phyloP scores from a whole-genome alignment of 2,888 invertebrate species.

The Rhagium mordax region DNA sequence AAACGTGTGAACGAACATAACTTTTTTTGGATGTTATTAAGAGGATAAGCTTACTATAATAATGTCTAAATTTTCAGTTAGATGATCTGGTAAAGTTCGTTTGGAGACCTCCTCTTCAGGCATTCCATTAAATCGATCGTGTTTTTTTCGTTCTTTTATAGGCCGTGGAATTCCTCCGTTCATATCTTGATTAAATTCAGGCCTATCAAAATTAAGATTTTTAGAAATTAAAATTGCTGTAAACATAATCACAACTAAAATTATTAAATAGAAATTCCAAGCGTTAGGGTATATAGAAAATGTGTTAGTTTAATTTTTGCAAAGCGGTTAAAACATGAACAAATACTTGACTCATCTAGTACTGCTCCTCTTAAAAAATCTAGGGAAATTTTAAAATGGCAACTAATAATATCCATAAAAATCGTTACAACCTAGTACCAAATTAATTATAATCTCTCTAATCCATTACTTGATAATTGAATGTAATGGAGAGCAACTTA shows the following conservation, averaged over 20 bases:
- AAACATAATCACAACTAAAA: constrained; percentile 43
- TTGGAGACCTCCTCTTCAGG: constrained; percentile 96
- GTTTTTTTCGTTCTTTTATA: constrained; percentile 91
- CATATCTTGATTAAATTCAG: constrained; percentile 67
- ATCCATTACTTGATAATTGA: background rate
- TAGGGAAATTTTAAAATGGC: background rate
- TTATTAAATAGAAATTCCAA: constrained; percentile 27
- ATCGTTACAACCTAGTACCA: background rate
- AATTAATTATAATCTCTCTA: background rate
- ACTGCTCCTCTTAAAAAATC: background rate
- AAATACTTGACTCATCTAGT: background rate
- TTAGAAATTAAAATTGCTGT: constrained; percentile 46
- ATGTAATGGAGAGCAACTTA: background rate
- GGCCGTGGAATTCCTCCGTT: constrained; percentile 74
- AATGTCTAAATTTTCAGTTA: constrained; percentile 95
- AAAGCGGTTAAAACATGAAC: background rate
- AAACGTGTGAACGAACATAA: background rate
- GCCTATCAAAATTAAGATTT: constrained; percentile 56
- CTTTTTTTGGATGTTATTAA: background rate
- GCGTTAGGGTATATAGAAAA: background rate
- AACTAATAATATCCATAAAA: background rate
- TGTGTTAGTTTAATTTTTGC: background rate
- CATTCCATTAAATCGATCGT: constrained; percentile 96
- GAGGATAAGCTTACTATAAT: constrained; percentile 89
- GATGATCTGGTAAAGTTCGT: constrained; percentile 94